Evolutionary conservation across 1,140 invertebrate genomes (phyloP).

Genomic region (Drosophila erecta): DNA sequence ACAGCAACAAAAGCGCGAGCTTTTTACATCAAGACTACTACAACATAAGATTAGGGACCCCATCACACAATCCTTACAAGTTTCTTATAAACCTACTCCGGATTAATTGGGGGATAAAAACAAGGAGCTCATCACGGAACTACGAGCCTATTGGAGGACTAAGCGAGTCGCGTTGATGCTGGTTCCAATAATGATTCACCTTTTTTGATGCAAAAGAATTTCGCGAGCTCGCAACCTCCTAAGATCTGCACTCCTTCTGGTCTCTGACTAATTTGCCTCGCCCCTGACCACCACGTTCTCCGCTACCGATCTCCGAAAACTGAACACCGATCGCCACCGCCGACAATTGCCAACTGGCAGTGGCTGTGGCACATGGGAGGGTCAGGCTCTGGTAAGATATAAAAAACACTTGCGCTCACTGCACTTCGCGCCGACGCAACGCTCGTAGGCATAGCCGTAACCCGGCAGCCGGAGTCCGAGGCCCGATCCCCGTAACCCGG

Average conservation of each 20-base stretch:
- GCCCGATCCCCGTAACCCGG: not conserved
- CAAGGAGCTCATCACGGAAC: too few species aligned
- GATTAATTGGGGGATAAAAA: too few species aligned
- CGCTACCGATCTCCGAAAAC: conserved; percentile 12
- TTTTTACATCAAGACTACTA: too few species aligned
- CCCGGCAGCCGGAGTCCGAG: conserved; percentile 19
- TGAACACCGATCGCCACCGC: conserved; percentile 46
- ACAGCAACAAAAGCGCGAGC: too few species aligned
- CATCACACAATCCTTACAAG: too few species aligned
- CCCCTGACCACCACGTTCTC: conserved; percentile 1
- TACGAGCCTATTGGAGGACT: not conserved
- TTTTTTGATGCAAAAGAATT: not conserved
- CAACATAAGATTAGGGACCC: too few species aligned
- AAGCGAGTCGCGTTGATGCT: not conserved
- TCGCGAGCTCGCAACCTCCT: not conserved
- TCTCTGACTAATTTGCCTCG: conserved; percentile 4
- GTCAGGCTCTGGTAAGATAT: conserved; percentile 1
- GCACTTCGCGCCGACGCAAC: conserved; percentile 45
- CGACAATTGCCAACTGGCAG: conserved; percentile 61
- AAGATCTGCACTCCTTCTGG: not conserved
- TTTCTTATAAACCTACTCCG: too few species aligned
- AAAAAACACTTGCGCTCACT: conserved; percentile 12
- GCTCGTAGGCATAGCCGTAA: conserved; percentile 8
- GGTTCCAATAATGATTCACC: not conserved
- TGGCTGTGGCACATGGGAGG: conserved; percentile 12